Evolutionary conservation across 1,140 invertebrate genomes (phyloP), one percentile per base, ranked within the genome.

Genomic region (Solenopsis invicta): DNA sequence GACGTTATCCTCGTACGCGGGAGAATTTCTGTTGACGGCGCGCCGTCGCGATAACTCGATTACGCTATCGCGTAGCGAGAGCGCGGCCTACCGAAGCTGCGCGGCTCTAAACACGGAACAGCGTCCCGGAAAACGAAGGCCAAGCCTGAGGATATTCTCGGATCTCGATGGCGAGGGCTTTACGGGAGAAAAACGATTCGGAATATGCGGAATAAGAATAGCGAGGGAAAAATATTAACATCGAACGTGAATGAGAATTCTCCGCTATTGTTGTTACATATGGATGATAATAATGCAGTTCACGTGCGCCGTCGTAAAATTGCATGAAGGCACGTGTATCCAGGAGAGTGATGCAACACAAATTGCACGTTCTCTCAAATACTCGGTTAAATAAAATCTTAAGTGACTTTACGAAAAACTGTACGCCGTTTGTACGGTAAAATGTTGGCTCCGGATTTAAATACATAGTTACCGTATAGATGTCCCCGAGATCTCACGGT

Each of bases 1-100:
- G 16, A 85, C 82, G 34, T 85, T 85, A 78, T 85, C 50, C 75
- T 85, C 82, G 48, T 64, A 85, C 82, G 82, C 74, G 81, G 75
- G 71, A 75, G 64, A 71, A 84, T 87, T 84, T 82, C 81, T 87
- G 69, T 81, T 72, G 78, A 84, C 80, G 56, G 37, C 48, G 21
- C n/a, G n/a, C 64, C 62, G 24, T 62, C 78, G 85, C 80, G 66
- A 85, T 82, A 64, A 69, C 86, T 67, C 78, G 86, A 50, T 69
- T 74, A 74, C 34, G 52, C 50, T 74, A 37, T 74, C 71, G 71
- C 50, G 50, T 34, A 56, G 52, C 69, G 24, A 75, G 71, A 75
- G n/a, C 71, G 71, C 72, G 72, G 54, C 72, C 72, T 75, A 59
- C 54, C 37, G 34, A 21, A 48, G 71, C 34, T 56, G 12, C 29